These are phyloP conservation scores for Hecatera dysodea DNA, from an alignment of 2,888 invertebrate genomes.

Conservation along the genomic window DNA sequence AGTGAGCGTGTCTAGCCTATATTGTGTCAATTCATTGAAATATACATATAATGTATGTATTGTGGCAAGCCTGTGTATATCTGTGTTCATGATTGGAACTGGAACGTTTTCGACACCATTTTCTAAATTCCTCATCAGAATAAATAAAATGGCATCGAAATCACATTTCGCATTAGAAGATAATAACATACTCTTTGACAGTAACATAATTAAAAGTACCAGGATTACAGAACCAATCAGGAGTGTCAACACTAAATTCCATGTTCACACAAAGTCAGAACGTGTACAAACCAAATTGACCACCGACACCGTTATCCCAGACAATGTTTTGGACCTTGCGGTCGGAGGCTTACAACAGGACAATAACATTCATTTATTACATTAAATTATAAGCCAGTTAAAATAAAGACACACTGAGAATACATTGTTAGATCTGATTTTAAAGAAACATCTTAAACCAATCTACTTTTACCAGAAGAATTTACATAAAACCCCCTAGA, in stretches of 20 bases:
- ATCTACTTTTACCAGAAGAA: slow-evolving; percentile 37
- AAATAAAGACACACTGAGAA: slow-evolving; percentile 53
- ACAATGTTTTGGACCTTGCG: slow-evolving; percentile 88
- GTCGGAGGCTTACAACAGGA: slow-evolving; percentile 86
- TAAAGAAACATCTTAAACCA: slow-evolving; percentile 42
- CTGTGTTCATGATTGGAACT: slow-evolving; percentile 57
- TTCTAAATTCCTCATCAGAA: slow-evolving; percentile 17
- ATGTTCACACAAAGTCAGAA: slow-evolving; percentile 72
- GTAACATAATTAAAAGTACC: slow-evolving; percentile 55
- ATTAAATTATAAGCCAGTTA: slow-evolving; percentile 69
- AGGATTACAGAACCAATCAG: slow-evolving; percentile 77
- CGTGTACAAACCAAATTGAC: slow-evolving; percentile 90
- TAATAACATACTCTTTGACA: not conserved
- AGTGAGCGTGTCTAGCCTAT: slow-evolving; percentile 66
- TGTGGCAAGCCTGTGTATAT: slow-evolving; percentile 63
- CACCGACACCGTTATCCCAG: slow-evolving; percentile 90
- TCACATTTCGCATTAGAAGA: not conserved
- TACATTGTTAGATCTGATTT: slow-evolving; percentile 41
- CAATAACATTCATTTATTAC: slow-evolving; percentile 83
- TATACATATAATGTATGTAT: slow-evolving; percentile 35
- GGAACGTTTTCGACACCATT: slow-evolving; percentile 34
- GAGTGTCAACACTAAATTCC: slow-evolving; percentile 76
- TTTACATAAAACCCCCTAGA: slow-evolving; percentile 63
- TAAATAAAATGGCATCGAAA: slow-evolving; percentile 16
- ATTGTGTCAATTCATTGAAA: slow-evolving; percentile 23